These are phyloP conservation scores for Beaufortia kweichowensis DNA, from an alignment of 2,113 vertebrate species.

Conservation along the genomic window DNA sequence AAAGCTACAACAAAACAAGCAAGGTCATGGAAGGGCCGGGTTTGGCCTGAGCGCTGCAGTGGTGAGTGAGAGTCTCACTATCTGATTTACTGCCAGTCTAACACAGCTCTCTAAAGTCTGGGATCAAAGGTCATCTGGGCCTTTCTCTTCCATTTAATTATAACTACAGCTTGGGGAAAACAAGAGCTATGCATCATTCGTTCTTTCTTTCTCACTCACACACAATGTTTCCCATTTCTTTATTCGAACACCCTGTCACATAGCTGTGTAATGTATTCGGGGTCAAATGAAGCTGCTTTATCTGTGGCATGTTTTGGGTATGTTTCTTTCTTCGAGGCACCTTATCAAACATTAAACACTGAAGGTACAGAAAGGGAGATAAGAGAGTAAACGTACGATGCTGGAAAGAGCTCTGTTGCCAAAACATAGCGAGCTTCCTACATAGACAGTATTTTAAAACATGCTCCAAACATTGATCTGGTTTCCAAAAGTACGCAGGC, in stretches of 20 bases:
- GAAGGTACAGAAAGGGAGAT: conserved; percentile 20
- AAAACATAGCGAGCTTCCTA: background rate
- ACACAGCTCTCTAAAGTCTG: conserved; percentile 47
- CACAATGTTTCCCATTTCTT: conserved; percentile 18
- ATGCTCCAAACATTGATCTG: too few species aligned
- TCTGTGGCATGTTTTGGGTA: background rate
- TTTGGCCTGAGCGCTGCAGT: conserved; percentile 3
- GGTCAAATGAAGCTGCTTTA: conserved; percentile 31
- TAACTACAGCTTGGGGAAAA: conserved; percentile 56
- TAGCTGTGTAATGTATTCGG: conserved; percentile 36
- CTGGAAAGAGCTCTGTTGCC: too few species aligned
- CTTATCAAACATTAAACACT: conserved; percentile 50
- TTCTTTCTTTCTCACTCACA: conserved; percentile 17
- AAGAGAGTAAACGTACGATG: background rate
- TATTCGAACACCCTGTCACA: conserved; percentile 40
- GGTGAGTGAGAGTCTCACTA: conserved; percentile 5
- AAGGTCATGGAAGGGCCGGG: conserved; percentile 25
- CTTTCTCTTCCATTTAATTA: conserved; percentile 57
- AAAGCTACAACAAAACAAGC: conserved; percentile 27
- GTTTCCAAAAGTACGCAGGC: too few species aligned
- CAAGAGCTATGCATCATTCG: conserved; percentile 28
- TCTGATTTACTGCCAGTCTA: conserved; percentile 47
- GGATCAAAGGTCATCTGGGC: conserved; percentile 53
- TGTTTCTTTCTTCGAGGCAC: conserved; percentile 26
- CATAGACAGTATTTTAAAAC: conserved; percentile 5